Percentiles rank a stretch among this genome's conserved stretches.
Evolutionary conservation across 2,797 vertebrate species (phyloP).

Genomic region (Cuculus canorus): DNA sequence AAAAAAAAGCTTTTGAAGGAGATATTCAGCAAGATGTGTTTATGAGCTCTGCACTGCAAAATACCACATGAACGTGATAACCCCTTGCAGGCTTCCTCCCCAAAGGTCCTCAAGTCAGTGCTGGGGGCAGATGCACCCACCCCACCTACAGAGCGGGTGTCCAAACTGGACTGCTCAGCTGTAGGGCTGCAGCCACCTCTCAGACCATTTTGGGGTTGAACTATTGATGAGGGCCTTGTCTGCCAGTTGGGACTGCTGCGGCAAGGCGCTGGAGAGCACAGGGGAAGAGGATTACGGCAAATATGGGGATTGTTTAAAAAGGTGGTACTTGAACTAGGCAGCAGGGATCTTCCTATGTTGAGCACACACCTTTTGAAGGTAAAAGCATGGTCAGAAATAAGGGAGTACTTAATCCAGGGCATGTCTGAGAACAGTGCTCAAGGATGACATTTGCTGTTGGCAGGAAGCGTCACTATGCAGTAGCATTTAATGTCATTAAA

Average conservation of each 20-base stretch:
- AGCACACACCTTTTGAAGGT: not conserved
- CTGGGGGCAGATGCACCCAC: too few relatives aligned
- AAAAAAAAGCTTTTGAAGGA: not conserved
- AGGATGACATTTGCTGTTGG: not conserved
- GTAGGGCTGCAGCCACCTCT: not conserved
- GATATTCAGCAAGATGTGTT: not conserved
- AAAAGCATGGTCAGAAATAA: not conserved
- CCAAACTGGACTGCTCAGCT: fast-evolving
- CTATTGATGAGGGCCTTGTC: fast-evolving
- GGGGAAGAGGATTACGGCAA: not conserved
- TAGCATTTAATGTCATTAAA: not conserved
- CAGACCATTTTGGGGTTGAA: not conserved
- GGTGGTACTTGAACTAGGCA: fast-evolving
- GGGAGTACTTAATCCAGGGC: not conserved
- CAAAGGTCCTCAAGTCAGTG: too few relatives aligned
- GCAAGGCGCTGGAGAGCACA: not conserved
- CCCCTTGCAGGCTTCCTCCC: not conserved
- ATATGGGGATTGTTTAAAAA: not conserved
- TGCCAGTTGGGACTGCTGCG: not conserved
- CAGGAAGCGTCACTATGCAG: not conserved
- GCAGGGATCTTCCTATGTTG: not conserved
- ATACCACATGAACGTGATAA: not conserved
- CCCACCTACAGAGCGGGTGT: not conserved
- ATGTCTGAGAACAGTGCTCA: not conserved
- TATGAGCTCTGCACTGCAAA: not conserved